phyloP scores from a whole-genome alignment of 2,888 invertebrate genomes.

The Eulithis testata region DNA sequence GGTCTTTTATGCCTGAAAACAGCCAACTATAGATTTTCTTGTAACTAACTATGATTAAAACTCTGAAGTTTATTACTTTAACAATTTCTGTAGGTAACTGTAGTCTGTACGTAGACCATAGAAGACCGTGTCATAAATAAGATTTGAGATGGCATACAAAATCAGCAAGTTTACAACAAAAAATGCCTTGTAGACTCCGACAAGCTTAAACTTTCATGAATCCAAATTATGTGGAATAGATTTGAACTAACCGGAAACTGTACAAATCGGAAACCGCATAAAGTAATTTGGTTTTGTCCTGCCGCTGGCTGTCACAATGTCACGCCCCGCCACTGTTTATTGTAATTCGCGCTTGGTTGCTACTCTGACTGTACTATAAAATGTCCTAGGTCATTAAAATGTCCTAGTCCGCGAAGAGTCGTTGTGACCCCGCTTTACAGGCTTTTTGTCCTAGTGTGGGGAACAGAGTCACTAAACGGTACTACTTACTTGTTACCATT shows the following conservation, averaged over 20 bases:
- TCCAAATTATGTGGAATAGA: constrained; percentile 19
- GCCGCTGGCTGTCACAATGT: constrained; percentile 27
- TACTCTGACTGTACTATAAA: constrained; percentile 1
- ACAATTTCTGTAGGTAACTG: too few relatives aligned
- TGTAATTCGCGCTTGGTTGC: constrained; percentile 24
- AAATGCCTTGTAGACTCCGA: neutral
- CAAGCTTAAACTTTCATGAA: constrained; percentile 13
- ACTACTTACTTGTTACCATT: too few relatives aligned
- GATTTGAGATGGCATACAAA: neutral
- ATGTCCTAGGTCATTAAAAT: constrained; percentile 15
- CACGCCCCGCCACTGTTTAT: constrained; percentile 27
- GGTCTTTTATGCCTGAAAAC: too few relatives aligned
- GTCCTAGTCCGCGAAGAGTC: too few relatives aligned
- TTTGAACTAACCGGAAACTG: constrained; percentile 22
- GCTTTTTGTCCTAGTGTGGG: too few relatives aligned
- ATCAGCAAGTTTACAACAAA: neutral
- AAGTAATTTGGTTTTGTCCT: constrained; percentile 35
- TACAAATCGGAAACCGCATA: constrained; percentile 32
- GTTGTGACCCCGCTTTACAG: too few relatives aligned
- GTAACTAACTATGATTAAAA: too few relatives aligned
- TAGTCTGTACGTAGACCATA: too few relatives aligned
- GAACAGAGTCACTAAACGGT: too few relatives aligned
- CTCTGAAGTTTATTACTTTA: too few relatives aligned
- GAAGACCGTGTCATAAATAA: too few relatives aligned
- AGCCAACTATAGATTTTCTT: too few relatives aligned